Evolutionary conservation across 2,113 vertebrate genomes (phyloP).

Genomic region (Rhadina sibilatrix): DNA sequence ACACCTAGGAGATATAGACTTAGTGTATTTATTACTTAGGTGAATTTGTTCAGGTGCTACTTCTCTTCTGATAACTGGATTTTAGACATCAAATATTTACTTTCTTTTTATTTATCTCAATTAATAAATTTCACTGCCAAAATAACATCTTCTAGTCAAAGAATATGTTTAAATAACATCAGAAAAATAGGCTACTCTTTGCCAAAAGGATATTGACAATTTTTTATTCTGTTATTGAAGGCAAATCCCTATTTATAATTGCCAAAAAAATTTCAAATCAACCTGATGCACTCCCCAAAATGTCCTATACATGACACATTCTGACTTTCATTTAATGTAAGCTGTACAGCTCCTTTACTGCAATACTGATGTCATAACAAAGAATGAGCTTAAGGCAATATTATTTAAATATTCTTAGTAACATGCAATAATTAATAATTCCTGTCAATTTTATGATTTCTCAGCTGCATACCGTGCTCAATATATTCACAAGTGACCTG

Average conservation of each 20-base stretch:
- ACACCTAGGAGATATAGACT: background rate
- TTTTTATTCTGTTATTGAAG: background rate
- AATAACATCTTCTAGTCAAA: background rate
- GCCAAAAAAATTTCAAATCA: background rate
- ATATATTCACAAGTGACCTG: background rate
- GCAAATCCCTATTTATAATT: background rate
- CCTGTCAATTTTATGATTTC: background rate
- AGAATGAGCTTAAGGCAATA: background rate
- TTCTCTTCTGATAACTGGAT: background rate
- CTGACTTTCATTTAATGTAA: background rate
- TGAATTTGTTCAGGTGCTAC: background rate
- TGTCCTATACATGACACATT: background rate
- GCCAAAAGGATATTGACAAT: background rate
- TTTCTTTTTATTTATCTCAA: background rate
- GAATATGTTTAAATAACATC: background rate
- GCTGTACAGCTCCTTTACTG: background rate
- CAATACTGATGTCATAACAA: background rate
- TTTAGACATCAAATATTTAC: background rate
- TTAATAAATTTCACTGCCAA: background rate
- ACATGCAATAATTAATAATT: background rate
- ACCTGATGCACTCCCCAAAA: background rate
- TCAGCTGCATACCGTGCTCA: background rate
- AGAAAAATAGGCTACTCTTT: background rate
- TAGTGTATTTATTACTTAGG: background rate
- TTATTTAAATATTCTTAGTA: background rate